Conservation (phyloP, 2,888 invertebrate genomes). For the Cremastobaeus sp. region DNA sequence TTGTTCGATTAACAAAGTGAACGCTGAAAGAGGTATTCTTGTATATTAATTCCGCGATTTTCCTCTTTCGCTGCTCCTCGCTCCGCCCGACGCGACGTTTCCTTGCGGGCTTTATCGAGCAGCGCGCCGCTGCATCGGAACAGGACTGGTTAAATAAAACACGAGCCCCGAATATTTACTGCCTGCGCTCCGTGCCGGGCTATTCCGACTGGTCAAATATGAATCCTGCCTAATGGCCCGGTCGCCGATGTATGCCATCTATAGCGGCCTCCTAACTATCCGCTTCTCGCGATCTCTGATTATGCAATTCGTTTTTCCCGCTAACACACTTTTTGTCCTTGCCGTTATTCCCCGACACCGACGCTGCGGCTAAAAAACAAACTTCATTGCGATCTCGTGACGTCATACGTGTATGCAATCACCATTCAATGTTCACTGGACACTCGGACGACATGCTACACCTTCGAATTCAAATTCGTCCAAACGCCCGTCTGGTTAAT, state of each 20-base stretch:
- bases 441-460: no score
- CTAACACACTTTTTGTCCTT: slow-evolving; percentile 24
- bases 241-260: slow-evolving; percentile 35
- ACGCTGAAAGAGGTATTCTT: slow-evolving; percentile 18
- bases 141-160: slow-evolving; percentile 17
- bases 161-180: slow-evolving; percentile 26
- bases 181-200: slow-evolving; percentile 14
- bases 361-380: no score
- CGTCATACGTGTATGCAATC: not conserved
- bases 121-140: slow-evolving; percentile 3
- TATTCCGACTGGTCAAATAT: slow-evolving; percentile 20
- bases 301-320: slow-evolving; percentile 34
- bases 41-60: slow-evolving; percentile 26
- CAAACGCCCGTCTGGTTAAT: no score
- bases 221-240: slow-evolving; percentile 29
- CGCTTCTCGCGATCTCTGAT: slow-evolving; percentile 29
- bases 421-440: no score
- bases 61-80: not conserved
- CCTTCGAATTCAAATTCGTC: no score
- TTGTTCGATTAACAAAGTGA: slow-evolving; percentile 36
- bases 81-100: no score
- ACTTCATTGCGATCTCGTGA: not conserved
- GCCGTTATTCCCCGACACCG: no score
- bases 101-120: slow-evolving; percentile 30
- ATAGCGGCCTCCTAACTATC: slow-evolving; percentile 35